Base-by-base conservation (phyloP, 2,888 invertebrate genomes). In the Yponomeuta evonymella region DNA sequence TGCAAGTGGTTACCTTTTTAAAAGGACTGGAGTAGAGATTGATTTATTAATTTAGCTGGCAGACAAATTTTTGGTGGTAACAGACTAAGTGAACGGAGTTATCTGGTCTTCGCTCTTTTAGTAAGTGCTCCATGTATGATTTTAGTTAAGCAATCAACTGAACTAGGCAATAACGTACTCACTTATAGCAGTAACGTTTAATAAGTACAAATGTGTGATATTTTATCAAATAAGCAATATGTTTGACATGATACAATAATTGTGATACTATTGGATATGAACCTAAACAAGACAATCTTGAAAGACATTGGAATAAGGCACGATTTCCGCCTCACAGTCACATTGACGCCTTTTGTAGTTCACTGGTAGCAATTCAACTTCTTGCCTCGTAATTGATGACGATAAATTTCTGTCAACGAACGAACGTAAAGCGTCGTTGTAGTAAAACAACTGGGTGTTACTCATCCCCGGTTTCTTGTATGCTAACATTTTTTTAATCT, bases 141-240 rank as follows among this genome's bases (percentile, higher is more conserved):
- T 43, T 43, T 43, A 43, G 43, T 43, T 43, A 8, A 43, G 43
- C 6, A 43, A 15, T 15, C 51, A 58, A 58, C 33, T 33, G 5
- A 5, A 33, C 33, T 15, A 58, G 51, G 15, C 51, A 58, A 15
- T 15, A 15, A 4, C 51, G 15, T 58, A 58, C 51, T 58, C 51
- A 2, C 51, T 58, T 15, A 58, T 58, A 58, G 51, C 15, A 58
- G 51, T 58, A 58, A 58, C 15, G 6, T 15, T 15, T 15, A 15
- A 58, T 71, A 69, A 73, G 71, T 72, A 73, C 73, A 73, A 72
- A 71, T 51, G 48, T 72, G 72, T 72, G 72, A 73, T 73, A 73
- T 69, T 70, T 70, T 62, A 73, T 70, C 65, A 62, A 11, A 71
- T 70, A 58, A 65, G 65, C 65, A 65, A 65, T 65, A 10, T 58